Evolutionary conservation across 2,888 invertebrate genomes (phyloP).

Genomic region (Drosophila testacea): DNA sequence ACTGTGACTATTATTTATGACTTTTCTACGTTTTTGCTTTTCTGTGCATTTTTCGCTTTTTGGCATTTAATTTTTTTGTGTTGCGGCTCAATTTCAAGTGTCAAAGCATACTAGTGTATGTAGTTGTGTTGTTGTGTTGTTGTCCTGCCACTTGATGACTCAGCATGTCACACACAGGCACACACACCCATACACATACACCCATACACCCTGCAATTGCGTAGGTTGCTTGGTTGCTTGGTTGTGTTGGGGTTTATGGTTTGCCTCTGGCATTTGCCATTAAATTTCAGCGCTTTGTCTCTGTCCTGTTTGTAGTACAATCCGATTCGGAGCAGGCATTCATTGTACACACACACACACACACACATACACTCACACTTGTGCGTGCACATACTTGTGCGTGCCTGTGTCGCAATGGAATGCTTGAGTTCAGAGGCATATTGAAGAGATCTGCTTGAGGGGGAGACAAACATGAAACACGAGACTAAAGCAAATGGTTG

Average conservation of each 20-base stretch:
- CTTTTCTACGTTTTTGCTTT: slow-evolving; percentile 71
- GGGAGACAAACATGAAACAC: slow-evolving; percentile 5
- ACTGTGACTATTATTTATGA: slow-evolving; percentile 72
- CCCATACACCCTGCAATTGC: slow-evolving; percentile 35
- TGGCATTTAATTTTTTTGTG: slow-evolving; percentile 65
- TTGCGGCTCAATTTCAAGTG: slow-evolving; percentile 75
- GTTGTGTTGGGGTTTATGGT: slow-evolving; percentile 28
- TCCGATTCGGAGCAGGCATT: slow-evolving; percentile 20
- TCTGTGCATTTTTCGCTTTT: slow-evolving; percentile 69
- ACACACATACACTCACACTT: background rate
- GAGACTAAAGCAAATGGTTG: slow-evolving; percentile 22
- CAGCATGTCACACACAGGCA: slow-evolving; percentile 53
- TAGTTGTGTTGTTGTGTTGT: slow-evolving; percentile 14
- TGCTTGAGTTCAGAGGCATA: slow-evolving; percentile 13
- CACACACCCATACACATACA: slow-evolving; percentile 9
- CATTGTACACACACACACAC: slow-evolving; percentile 1
- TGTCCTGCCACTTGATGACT: slow-evolving; percentile 60
- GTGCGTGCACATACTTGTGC: slow-evolving; percentile 2
- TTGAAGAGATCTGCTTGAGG: slow-evolving; percentile 14
- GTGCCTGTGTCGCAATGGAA: slow-evolving; percentile 10
- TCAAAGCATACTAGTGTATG: slow-evolving; percentile 52
- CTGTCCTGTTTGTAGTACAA: slow-evolving; percentile 28
- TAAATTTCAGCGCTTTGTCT: slow-evolving; percentile 46
- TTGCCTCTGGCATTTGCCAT: slow-evolving; percentile 53
- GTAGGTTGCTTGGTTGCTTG: slow-evolving; percentile 12